Conservation (phyloP, 1,140 invertebrate species). For the Dendroctonus valens region DNA sequence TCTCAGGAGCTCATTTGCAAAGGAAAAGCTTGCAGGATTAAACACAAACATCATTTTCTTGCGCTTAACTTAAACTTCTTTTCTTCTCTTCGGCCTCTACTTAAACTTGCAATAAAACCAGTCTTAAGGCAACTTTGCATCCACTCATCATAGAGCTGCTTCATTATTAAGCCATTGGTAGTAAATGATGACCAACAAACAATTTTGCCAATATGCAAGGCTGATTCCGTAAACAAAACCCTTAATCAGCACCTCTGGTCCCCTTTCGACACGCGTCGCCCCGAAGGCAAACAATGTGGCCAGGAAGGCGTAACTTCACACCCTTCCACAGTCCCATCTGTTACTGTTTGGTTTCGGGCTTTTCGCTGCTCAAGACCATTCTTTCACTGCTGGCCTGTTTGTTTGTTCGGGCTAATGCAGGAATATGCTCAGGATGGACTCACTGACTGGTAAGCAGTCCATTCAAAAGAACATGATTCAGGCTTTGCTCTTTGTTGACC, state of each 20-base stretch:
- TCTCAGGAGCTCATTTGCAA: too few species aligned
- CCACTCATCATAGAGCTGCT: too few species aligned
- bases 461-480: too few species aligned
- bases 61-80: too few species aligned
- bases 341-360: conserved; percentile 34
- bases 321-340: conserved; percentile 30
- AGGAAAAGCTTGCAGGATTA: too few species aligned
- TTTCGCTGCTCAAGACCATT: conserved; percentile 30
- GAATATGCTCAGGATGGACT: neutral
- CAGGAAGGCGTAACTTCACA: conserved; percentile 35
- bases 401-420: conserved; percentile 11
- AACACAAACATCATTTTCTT: too few species aligned
- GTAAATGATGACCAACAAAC: conserved; percentile 3
- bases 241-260: conserved; percentile 31
- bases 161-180: neutral
- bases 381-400: conserved; percentile 16
- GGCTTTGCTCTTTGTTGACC: too few species aligned
- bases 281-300: conserved; percentile 35
- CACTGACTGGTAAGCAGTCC: too few species aligned
- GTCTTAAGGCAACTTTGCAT: too few species aligned
- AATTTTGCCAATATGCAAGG: conserved; percentile 8
- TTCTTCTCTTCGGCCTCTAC: too few species aligned
- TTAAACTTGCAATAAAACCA: too few species aligned
- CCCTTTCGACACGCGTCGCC: conserved; percentile 33
- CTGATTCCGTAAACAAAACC: conserved; percentile 28